These are phyloP conservation scores for Microcebus murinus DNA, from an alignment of 2,113 vertebrate genomes.

Conservation along the genomic window DNA sequence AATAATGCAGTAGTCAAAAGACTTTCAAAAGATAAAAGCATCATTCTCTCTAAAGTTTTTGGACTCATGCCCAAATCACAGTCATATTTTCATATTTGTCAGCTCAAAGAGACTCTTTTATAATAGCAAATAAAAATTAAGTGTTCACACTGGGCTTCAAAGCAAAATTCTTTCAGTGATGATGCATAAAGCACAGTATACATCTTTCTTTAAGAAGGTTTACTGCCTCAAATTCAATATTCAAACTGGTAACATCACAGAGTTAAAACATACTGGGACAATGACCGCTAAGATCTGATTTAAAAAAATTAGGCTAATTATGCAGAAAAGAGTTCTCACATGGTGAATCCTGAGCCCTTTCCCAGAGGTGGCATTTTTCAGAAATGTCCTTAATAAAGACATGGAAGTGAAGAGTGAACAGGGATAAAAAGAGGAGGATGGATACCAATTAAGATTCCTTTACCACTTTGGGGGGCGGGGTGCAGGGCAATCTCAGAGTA, in stretches of 20 bases:
- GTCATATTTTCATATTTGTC: constrained; percentile 83
- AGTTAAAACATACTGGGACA: constrained; percentile 73
- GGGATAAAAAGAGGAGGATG: background rate
- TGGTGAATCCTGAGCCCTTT: constrained; percentile 58
- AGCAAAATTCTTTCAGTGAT: constrained; percentile 77
- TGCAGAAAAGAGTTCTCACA: constrained; percentile 66
- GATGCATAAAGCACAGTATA: constrained; percentile 71
- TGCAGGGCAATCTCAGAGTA: background rate
- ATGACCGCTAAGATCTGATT: constrained; percentile 56
- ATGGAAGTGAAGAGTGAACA: background rate
- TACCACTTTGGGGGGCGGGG: background rate
- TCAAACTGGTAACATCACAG: constrained; percentile 76
- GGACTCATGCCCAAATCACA: constrained; percentile 84
- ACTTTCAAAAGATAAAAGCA: constrained; percentile 83
- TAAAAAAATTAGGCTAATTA: constrained; percentile 57
- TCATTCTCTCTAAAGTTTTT: constrained; percentile 80
- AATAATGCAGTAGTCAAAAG: constrained; percentile 83
- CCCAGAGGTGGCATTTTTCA: constrained; percentile 62
- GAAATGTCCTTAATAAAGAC: constrained; percentile 56
- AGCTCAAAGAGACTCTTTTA: constrained; percentile 85
- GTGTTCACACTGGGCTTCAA: constrained; percentile 82
- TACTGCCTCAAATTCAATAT: constrained; percentile 70
- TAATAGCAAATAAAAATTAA: constrained; percentile 86
- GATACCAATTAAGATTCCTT: background rate
- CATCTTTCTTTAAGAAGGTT: constrained; percentile 77